Percentiles rank a stretch among this genome's conserved stretches.
Conservation (phyloP, 2,888 invertebrate species). For the Habroteleia sp. region DNA sequence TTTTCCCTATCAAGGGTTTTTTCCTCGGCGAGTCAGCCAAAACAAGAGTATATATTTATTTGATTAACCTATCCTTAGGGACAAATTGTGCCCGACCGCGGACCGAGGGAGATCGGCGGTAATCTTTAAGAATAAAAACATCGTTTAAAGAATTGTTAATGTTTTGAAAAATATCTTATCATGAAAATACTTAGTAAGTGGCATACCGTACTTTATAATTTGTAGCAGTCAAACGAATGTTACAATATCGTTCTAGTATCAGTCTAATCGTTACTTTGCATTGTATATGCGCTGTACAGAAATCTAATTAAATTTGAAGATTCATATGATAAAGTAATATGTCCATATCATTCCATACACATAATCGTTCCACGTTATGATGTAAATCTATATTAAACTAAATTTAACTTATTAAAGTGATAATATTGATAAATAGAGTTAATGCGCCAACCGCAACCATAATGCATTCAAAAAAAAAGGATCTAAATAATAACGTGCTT, state of each 20-base stretch:
- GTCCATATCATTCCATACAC: not conserved
- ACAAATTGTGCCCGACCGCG: no score
- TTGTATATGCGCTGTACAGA: not conserved
- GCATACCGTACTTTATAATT: no score
- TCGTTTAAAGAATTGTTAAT: no score
- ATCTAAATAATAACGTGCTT: not conserved
- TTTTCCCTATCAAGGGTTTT: no score
- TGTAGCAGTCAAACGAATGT: no score
- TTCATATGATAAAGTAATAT: slow-evolving; percentile 22
- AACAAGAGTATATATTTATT: no score
- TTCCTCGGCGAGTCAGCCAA: no score
- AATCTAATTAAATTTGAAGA: slow-evolving; percentile 13
- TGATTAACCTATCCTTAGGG: no score
- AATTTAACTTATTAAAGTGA: slow-evolving; percentile 22
- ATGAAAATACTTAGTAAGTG: no score
- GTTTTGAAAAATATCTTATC: no score
- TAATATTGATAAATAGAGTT: slow-evolving; percentile 15
- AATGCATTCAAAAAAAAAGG: not conserved
- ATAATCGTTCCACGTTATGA: slow-evolving; percentile 5
- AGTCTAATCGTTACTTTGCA: not conserved
- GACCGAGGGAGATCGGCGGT: no score
- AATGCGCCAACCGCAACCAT: not conserved
- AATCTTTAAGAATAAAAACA: no score
- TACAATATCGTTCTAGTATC: not conserved
- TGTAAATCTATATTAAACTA: slow-evolving; percentile 19